Percentiles rank a stretch among this genome's conserved stretches.
Evolutionary conservation across 2,888 invertebrate genomes (phyloP).

Genomic region (Spisula solida): DNA sequence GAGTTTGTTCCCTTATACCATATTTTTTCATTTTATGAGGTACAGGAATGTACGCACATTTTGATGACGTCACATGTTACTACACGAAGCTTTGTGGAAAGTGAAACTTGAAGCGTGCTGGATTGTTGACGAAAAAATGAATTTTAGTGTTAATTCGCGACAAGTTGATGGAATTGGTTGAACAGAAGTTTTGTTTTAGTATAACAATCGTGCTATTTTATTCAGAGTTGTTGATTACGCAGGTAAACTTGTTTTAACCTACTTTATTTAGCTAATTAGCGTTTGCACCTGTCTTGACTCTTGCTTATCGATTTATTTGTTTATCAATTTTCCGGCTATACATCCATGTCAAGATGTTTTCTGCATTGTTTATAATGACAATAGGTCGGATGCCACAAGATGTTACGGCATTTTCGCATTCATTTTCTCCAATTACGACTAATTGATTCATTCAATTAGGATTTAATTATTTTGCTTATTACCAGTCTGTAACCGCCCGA

Average conservation of each 20-base stretch:
- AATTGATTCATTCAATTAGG: not conserved
- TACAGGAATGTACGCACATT: constrained; percentile 35
- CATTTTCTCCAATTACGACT: not conserved
- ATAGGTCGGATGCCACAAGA: not conserved
- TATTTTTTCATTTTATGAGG: not conserved
- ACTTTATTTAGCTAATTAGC: constrained; percentile 7
- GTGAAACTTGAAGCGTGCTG: constrained; percentile 44
- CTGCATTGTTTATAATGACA: not conserved
- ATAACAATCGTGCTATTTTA: not conserved
- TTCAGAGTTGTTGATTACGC: not conserved
- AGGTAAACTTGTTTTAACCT: not conserved
- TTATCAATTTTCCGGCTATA: not conserved
- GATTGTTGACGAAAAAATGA: constrained; percentile 22
- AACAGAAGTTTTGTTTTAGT: not conserved
- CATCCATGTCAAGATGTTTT: not conserved
- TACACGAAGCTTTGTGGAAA: constrained; percentile 68
- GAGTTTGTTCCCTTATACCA: constrained; percentile 1
- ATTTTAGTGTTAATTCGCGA: not conserved
- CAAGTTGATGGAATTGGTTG: constrained; percentile 35
- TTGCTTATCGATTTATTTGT: constrained; percentile 11
- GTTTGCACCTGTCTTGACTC: not conserved
- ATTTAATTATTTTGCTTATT: no score
- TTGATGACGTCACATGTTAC: constrained; percentile 67
- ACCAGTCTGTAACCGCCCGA: no score
- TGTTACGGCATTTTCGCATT: not conserved